phyloP scores from a whole-genome alignment of 2,797 vertebrate species.

The Bradypodion pumilum region DNA sequence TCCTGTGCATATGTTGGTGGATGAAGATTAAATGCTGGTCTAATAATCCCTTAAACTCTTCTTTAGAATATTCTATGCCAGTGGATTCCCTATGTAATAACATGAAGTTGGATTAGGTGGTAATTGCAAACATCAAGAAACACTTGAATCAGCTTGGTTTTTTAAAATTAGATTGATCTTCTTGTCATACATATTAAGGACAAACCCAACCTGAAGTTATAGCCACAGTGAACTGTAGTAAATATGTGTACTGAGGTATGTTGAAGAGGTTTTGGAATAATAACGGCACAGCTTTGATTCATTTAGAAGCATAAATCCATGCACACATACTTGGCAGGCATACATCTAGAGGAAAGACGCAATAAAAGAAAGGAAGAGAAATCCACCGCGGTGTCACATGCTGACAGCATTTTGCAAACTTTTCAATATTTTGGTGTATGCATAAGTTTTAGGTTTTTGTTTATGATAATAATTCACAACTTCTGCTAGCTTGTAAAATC shows the following conservation, averaged over 20 bases:
- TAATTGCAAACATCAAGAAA: constrained; percentile 52
- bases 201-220: constrained; percentile 40
- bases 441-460: constrained; percentile 62
- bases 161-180: constrained; percentile 66
- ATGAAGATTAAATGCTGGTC: constrained; percentile 30
- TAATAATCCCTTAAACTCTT: constrained; percentile 22
- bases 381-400: constrained; percentile 38
- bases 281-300: constrained; percentile 55
- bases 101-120: constrained; percentile 26
- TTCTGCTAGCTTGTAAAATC: constrained; percentile 66
- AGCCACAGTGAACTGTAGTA: constrained; percentile 33
- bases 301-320: constrained; percentile 68
- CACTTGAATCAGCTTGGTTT: constrained; percentile 43
- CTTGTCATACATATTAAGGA: constrained; percentile 47
- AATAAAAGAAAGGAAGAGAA: constrained; percentile 58
- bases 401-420: constrained; percentile 69
- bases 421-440: constrained; percentile 61
- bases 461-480: constrained; percentile 73
- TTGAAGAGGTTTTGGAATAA: constrained; percentile 45
- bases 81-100: constrained; percentile 23
- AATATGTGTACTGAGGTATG: constrained; percentile 35
- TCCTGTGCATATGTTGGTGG: too few relatives aligned
- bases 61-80: constrained; percentile 30
- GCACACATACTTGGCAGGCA: constrained; percentile 50
- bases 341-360: constrained; percentile 54